Evolutionary conservation across 2,797 vertebrate species (phyloP), one percentile per base, ranked within the genome.

Genomic region (Melanotaenia trifasciata): DNA sequence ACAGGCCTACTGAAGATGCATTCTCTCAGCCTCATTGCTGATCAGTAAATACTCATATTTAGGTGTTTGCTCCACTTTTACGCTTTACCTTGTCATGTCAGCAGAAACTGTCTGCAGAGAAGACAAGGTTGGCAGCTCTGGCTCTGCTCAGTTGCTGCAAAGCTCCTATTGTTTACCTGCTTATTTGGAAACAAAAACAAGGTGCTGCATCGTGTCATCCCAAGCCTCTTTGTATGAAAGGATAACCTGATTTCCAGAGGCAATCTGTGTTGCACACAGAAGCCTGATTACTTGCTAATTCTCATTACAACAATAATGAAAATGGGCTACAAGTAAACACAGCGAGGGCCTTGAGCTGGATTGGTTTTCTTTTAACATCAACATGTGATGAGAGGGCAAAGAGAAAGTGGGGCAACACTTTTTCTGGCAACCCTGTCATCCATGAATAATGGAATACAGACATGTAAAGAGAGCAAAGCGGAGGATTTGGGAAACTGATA

Each of bases 391-490:
- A 32, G 70, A 60, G 38, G 24, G 2, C 1, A 13, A 51, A 56
- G 38, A 50, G n/a, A 81, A 81, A 90, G 59, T 86, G 83, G 88
- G 80, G 54, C 81, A 83, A 72, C 1, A 33, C 35, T 79, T 78
- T 84, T 71, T 45, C 53, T 69, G 36, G 57, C 57, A 84, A 77
- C 64, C 57, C 74, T 76, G 78, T 77, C 83, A 86, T 11, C 40
- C 76, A 84, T 87, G 71, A 84, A 92, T 87, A 90, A 88, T 87
- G 66, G 11, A 87, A 79, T 60, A 75, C 36, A 76, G 61, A 80
- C 45, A 63, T 70, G 74, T 56, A 36, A 45, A 67, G 28, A 45
- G 33, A 83, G 47, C 2, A 5, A 73, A 51, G 54, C 38, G 68
- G 60, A 67, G 64, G 72, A 76, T 58, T 60, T 43, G 60, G 60